Conservation (phyloP, 2,888 invertebrate species). For the Mimas tiliae region DNA sequence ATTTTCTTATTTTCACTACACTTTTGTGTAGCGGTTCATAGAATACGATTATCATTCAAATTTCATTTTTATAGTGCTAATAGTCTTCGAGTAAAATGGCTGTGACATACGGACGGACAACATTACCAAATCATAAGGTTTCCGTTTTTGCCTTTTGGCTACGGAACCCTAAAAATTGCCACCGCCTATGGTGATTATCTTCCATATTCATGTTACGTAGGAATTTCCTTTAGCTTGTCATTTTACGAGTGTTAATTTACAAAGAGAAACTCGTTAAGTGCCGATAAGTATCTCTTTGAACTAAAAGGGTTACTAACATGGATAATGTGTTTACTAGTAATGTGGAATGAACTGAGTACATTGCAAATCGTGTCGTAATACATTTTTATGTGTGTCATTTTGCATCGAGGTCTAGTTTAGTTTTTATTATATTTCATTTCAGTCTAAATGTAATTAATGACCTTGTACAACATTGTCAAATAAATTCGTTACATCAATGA, state of each 20-base stretch:
- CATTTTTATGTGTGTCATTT: slow-evolving; percentile 12
- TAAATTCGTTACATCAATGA: background rate
- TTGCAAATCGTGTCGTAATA: slow-evolving; percentile 11
- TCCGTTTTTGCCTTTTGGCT: too few species aligned
- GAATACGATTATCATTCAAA: too few species aligned
- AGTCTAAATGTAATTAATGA: background rate
- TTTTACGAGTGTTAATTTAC: slow-evolving; percentile 24
- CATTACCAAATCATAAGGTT: too few species aligned
- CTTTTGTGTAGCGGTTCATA: too few species aligned
- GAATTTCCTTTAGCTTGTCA: slow-evolving; percentile 25
- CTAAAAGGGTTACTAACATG: slow-evolving; percentile 22
- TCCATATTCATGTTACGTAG: slow-evolving; percentile 7
- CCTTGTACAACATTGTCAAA: background rate
- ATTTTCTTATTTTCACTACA: too few species aligned
- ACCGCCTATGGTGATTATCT: slow-evolving; percentile 16
- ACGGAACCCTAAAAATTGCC: too few species aligned
- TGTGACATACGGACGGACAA: too few species aligned
- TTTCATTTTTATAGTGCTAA: too few species aligned
- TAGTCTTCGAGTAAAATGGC: too few species aligned
- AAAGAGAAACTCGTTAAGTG: slow-evolving; percentile 25
- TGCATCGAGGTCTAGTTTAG: background rate
- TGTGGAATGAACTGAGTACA: slow-evolving; percentile 3
- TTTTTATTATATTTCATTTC: background rate
- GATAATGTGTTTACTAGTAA: background rate
- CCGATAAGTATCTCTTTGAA: slow-evolving; percentile 24